These are phyloP conservation scores for Biston stratarius DNA, from an alignment of 2,888 invertebrate species.

Conservation along the genomic window DNA sequence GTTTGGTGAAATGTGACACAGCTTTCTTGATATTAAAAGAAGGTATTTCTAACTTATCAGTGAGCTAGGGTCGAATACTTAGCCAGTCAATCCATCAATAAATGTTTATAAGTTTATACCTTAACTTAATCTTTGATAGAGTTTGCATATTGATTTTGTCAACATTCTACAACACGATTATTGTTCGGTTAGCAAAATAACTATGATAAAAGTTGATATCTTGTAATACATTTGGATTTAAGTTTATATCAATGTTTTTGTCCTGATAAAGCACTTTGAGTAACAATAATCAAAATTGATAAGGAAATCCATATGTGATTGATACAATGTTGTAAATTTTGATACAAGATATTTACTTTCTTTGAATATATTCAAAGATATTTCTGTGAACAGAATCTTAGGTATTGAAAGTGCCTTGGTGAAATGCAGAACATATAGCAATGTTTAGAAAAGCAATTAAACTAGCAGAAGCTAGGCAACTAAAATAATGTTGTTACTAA, in stretches of 20 bases:
- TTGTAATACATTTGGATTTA: conserved; percentile 18
- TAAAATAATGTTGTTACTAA: too few species aligned
- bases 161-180: neutral
- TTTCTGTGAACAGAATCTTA: neutral
- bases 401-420: too few species aligned
- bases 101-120: neutral
- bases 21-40: too few species aligned
- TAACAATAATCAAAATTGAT: conserved; percentile 23
- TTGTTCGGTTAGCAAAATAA: neutral
- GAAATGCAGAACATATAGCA: too few species aligned
- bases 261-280: conserved; percentile 14
- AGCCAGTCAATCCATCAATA: neutral
- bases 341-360: conserved; percentile 1
- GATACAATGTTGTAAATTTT: neutral
- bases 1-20: too few species aligned
- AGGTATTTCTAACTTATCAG: neutral
- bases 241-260: conserved; percentile 17
- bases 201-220: conserved; percentile 4
- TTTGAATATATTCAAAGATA: neutral
- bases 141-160: conserved; percentile 1
- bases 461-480: too few species aligned
- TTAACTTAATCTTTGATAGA: neutral
- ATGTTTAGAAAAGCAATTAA: too few species aligned
- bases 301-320: conserved; percentile 17
- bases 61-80: neutral